Conservation (phyloP, 1,140 invertebrate species). For the Apis florea region DNA sequence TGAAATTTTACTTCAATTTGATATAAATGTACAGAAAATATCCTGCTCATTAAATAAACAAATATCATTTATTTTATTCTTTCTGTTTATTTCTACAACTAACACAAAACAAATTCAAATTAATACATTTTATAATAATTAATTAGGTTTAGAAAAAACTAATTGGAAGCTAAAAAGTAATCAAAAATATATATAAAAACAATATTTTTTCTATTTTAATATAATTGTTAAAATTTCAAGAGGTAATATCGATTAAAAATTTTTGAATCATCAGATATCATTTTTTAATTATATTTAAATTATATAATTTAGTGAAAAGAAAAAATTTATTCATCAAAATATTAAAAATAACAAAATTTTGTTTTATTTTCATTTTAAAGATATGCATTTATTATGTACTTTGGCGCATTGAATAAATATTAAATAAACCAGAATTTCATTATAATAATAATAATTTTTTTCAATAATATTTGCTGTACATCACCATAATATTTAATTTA, state of each 20-base stretch:
- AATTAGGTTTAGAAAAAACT: background rate
- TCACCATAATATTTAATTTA: background rate
- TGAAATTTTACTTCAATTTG: background rate
- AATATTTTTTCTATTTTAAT: background rate
- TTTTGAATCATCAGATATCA: background rate
- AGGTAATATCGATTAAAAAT: background rate
- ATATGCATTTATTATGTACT: background rate
- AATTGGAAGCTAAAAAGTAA: background rate
- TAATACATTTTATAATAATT: background rate
- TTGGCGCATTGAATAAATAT: background rate
- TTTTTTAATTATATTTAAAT: too few species aligned
- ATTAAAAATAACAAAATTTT: background rate
- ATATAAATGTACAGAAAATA: background rate
- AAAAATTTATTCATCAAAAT: background rate
- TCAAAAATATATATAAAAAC: constrained; percentile 1
- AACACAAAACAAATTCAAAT: background rate
- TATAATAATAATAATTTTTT: background rate
- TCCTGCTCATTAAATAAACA: background rate
- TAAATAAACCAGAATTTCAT: constrained; percentile 2
- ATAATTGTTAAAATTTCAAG: background rate
- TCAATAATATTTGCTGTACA: background rate
- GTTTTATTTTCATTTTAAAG: background rate
- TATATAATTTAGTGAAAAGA: background rate
- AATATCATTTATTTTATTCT: background rate
- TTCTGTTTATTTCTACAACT: background rate